phyloP scores from a whole-genome alignment of 2,888 invertebrate species.

The Lutraria lutraria region DNA sequence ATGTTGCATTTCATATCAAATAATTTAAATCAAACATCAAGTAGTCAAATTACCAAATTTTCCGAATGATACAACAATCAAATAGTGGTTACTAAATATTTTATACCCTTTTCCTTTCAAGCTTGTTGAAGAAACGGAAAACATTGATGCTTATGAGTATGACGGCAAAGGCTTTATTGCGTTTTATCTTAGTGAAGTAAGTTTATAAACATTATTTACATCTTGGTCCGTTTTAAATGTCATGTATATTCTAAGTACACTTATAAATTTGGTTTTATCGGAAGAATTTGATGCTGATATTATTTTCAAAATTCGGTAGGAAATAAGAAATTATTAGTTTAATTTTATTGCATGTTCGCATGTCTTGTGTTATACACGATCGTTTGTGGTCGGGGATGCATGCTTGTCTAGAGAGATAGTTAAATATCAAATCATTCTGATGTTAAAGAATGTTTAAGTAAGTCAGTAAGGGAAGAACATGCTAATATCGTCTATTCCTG shows the following conservation, averaged over 20 bases:
- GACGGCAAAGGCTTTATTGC: constrained; percentile 72
- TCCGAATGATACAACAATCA: too few relatives aligned
- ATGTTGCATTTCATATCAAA: neutral
- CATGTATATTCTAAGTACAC: neutral
- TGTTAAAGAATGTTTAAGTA: neutral
- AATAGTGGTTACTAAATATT: neutral
- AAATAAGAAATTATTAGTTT: too few relatives aligned
- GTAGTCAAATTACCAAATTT: neutral
- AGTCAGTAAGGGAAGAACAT: neutral
- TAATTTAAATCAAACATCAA: neutral
- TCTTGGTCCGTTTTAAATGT: neutral
- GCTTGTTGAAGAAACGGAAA: constrained; percentile 19
- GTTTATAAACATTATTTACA: neutral
- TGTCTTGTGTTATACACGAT: too few relatives aligned
- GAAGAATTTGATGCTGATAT: too few relatives aligned
- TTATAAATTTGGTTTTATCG: neutral
- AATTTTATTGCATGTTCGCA: too few relatives aligned
- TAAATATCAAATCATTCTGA: neutral
- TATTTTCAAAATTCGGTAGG: too few relatives aligned
- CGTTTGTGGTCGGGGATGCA: too few relatives aligned
- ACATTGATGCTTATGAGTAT: constrained; percentile 48
- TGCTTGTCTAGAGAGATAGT: too few relatives aligned
- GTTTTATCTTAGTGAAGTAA: constrained; percentile 75
- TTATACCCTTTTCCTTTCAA: neutral
- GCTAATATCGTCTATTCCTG: neutral